Evolutionary conservation across 1,140 invertebrate genomes (phyloP).

Genomic region (Drosophila novamexicana): DNA sequence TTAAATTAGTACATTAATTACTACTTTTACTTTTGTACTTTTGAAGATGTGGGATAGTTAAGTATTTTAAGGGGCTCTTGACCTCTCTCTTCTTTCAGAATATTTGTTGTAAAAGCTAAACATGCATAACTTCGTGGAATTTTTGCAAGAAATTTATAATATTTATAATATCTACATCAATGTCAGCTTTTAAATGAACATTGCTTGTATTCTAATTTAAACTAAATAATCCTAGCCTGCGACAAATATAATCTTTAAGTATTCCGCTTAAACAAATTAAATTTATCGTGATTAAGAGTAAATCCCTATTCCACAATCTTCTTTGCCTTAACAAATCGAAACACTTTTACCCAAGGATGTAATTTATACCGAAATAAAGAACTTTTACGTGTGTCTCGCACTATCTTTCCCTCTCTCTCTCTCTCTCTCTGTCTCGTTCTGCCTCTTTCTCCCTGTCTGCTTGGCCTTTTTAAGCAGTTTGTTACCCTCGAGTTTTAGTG

Average conservation of each 20-base stretch:
- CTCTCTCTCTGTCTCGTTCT: not conserved
- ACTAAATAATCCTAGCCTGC: not conserved
- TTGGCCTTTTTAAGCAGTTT: slow-evolving; percentile 39
- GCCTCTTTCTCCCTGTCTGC: not conserved
- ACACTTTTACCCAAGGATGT: slow-evolving; percentile 60
- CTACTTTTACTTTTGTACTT: no score
- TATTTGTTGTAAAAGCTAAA: no score
- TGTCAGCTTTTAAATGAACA: no score
- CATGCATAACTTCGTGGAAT: no score
- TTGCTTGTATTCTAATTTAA: not conserved
- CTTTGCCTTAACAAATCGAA: slow-evolving; percentile 53
- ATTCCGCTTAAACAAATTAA: slow-evolving; percentile 21
- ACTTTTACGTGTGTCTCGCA: slow-evolving; percentile 40
- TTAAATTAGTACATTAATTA: no score
- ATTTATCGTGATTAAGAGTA: slow-evolving; percentile 5
- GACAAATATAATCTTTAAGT: not conserved
- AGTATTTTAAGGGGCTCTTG: no score
- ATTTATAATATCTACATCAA: no score
- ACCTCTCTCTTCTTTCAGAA: no score
- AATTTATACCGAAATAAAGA: slow-evolving; percentile 62
- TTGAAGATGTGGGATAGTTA: no score
- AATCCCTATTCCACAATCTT: slow-evolving; percentile 1
- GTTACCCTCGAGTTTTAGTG: slow-evolving; percentile 52
- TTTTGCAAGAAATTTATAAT: no score
- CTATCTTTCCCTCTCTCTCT: not conserved